Conservation (phyloP, 2,888 invertebrate species). For the Priapulus caudatus region DNA sequence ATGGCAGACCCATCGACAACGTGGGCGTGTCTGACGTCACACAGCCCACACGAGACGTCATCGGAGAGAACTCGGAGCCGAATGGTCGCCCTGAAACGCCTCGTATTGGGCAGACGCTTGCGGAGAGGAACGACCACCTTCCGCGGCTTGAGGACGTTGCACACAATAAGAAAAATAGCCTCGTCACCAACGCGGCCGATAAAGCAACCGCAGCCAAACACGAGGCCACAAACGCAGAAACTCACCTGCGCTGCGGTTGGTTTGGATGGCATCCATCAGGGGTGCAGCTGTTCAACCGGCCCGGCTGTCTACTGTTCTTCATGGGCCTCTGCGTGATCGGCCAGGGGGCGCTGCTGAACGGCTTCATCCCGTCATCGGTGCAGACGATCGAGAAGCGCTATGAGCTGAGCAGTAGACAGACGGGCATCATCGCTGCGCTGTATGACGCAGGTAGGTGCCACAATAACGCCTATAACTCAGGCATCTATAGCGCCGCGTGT, state of each 20-base stretch:
- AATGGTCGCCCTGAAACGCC: too few species aligned
- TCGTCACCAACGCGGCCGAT: neutral
- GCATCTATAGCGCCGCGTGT: too few species aligned
- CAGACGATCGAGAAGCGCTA: neutral
- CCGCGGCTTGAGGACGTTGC: too few species aligned
- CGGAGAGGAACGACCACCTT: too few species aligned
- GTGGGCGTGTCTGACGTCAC: too few species aligned
- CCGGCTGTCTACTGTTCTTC: neutral
- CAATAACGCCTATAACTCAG: too few species aligned
- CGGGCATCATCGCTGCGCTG: neutral
- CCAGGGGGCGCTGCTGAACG: neutral
- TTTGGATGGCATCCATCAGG: neutral
- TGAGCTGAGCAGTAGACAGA: neutral
- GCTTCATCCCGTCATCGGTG: neutral
- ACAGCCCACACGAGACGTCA: too few species aligned
- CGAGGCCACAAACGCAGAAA: neutral
- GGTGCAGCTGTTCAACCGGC: neutral
- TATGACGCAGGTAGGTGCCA: slow-evolving; percentile 3
- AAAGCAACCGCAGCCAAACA: neutral
- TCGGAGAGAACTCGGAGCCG: too few species aligned
- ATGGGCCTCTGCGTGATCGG: neutral
- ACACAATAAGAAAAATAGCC: neutral
- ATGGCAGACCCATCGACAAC: too few species aligned
- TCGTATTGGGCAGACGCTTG: too few species aligned
- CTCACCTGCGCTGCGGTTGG: neutral